Conservation (phyloP, 2,797 vertebrate genomes). For the Epinephelus malabaricus region DNA sequence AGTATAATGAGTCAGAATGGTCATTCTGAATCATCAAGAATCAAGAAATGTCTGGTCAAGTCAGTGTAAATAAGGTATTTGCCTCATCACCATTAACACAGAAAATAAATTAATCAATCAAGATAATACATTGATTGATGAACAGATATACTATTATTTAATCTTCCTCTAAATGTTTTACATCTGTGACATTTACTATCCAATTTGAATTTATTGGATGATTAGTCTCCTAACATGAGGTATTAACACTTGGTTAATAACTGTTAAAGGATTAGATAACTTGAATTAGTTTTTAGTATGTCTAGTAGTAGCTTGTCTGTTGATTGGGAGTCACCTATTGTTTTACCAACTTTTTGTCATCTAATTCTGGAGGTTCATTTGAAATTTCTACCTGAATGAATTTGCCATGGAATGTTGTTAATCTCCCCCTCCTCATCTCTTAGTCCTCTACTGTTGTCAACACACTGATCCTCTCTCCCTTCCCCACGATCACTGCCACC, state of each 20-base stretch:
- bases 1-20: neutral
- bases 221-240: conserved; percentile 69
- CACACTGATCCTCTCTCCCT: conserved; percentile 85
- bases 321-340: conserved; percentile 50
- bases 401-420: conserved; percentile 81
- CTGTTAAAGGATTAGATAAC: conserved; percentile 22
- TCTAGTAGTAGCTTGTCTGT: conserved; percentile 54
- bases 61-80: conserved; percentile 4
- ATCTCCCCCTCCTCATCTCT: conserved; percentile 83
- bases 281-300: conserved; percentile 36
- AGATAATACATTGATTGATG: conserved; percentile 28
- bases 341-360: conserved; percentile 49
- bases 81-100: conserved; percentile 29
- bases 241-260: conserved; percentile 64
- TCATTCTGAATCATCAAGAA: neutral
- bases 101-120: conserved; percentile 17
- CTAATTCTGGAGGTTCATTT: conserved; percentile 72
- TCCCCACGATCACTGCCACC: conserved; percentile 87
- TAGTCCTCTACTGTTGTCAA: conserved; percentile 83
- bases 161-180: conserved; percentile 43
- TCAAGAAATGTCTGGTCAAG: conserved; percentile 7
- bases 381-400: conserved; percentile 62
- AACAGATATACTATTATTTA: conserved; percentile 45
- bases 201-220: conserved; percentile 48
- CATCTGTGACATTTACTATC: conserved; percentile 36